Conservation (phyloP, 2,113 vertebrate species). For the Agapornis roseicollis region DNA sequence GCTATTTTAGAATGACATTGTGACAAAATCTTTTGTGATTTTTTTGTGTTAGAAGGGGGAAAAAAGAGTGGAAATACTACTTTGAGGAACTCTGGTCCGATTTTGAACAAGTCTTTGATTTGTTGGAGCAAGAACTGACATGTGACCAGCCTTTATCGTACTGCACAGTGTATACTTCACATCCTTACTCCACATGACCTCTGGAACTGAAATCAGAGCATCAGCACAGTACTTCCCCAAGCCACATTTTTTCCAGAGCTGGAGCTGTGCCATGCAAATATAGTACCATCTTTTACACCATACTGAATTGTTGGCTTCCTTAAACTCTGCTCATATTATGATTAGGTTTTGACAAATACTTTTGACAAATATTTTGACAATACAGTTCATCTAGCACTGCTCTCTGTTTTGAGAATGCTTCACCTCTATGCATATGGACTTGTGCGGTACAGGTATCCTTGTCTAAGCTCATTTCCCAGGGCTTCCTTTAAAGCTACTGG, state of each 20-base stretch:
- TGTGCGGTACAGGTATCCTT: not conserved
- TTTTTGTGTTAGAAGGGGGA: not conserved
- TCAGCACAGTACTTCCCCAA: not conserved
- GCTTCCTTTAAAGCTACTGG: not conserved
- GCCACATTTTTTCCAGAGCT: not conserved
- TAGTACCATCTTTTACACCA: not conserved
- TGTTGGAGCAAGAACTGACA: not conserved
- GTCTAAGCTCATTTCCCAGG: not conserved
- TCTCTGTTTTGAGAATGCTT: not conserved
- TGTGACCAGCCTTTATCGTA: not conserved
- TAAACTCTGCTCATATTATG: not conserved
- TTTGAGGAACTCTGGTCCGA: not conserved
- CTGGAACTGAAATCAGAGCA: not conserved
- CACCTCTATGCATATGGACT: not conserved
- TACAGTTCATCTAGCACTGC: not conserved
- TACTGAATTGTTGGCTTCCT: not conserved
- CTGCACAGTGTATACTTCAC: not conserved
- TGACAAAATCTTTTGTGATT: not conserved
- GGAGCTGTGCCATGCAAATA: not conserved
- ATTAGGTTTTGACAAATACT: not conserved
- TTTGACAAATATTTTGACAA: not conserved
- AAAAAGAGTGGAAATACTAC: not conserved
- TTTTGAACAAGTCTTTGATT: not conserved
- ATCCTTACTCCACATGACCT: not conserved
- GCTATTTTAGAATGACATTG: not conserved